A percentile compares a stretch with the other conserved stretches of the same genome.
These are phyloP conservation scores for Drosophila pullipes DNA, from an alignment of 2,888 invertebrate species.

Conservation along the genomic window DNA sequence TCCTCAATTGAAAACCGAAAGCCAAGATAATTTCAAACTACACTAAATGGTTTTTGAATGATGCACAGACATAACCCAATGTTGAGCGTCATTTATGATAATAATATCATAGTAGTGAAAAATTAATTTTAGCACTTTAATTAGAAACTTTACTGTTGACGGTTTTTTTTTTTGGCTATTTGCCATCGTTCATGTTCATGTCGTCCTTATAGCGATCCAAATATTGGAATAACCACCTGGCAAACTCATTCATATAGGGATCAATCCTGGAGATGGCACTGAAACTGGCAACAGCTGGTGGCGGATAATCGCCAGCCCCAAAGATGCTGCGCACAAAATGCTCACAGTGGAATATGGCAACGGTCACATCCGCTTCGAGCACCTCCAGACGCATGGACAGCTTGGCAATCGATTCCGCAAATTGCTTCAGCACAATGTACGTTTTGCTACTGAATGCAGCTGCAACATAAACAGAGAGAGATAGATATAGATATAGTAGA, in stretches of 20 bases:
- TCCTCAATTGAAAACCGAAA: background rate
- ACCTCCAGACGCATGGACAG: conserved; percentile 81
- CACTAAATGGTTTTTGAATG: background rate
- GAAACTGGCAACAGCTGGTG: conserved; percentile 70
- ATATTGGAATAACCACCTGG: conserved; percentile 78
- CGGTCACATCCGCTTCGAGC: conserved; percentile 77
- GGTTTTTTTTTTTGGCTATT: conserved; percentile 17
- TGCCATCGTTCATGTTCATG: background rate
- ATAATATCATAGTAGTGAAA: background rate
- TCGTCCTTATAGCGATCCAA: conserved; percentile 60
- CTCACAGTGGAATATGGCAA: conserved; percentile 83
- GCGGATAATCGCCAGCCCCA: conserved; percentile 66
- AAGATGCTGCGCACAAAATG: conserved; percentile 77
- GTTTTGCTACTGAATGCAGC: conserved; percentile 82
- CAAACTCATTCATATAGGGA: conserved; percentile 75
- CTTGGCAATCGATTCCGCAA: conserved; percentile 84
- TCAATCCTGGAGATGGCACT: conserved; percentile 78
- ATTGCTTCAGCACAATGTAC: conserved; percentile 78
- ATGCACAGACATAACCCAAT: conserved; percentile 5
- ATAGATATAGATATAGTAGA: background rate
- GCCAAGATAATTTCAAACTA: background rate
- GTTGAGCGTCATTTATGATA: background rate
- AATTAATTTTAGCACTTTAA: background rate
- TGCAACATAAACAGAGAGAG: conserved; percentile 40
- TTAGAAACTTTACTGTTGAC: conserved; percentile 8